These are phyloP conservation scores for Cyphomyrus discorhynchus DNA, from an alignment of 2,113 vertebrate species.

Conservation along the genomic window DNA sequence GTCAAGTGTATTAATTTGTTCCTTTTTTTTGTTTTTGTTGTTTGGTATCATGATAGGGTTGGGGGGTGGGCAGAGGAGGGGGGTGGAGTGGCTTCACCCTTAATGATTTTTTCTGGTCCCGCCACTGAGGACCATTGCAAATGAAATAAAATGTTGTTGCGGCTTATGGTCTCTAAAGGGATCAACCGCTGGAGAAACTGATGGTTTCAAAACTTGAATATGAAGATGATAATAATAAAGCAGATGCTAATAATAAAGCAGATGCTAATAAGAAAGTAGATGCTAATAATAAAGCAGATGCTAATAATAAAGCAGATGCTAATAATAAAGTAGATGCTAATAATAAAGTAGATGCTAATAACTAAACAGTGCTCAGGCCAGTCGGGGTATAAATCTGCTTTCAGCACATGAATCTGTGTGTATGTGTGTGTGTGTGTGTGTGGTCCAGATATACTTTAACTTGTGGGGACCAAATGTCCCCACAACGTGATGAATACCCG, in stretches of 20 bases:
- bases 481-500: too few relatives aligned
- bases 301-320: not conserved
- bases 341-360: not conserved
- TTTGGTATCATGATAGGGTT: too few relatives aligned
- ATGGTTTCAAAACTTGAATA: not conserved
- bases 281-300: not conserved
- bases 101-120: not conserved
- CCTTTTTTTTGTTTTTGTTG: too few relatives aligned
- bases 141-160: not conserved
- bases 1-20: too few relatives aligned
- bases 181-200: not conserved
- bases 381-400: not conserved
- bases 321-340: not conserved
- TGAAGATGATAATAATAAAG: not conserved
- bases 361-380: not conserved
- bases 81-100: not conserved
- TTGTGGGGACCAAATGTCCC: too few relatives aligned
- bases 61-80: too few relatives aligned
- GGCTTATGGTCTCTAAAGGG: not conserved
- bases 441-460: too few relatives aligned
- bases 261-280: too few relatives aligned
- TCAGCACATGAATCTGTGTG: not conserved
- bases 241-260: not conserved
- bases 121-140: not conserved
- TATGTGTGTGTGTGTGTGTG: too few relatives aligned